Evolutionary conservation across 2,888 invertebrate genomes (phyloP).

Genomic region (Drosophila diplacantha): DNA sequence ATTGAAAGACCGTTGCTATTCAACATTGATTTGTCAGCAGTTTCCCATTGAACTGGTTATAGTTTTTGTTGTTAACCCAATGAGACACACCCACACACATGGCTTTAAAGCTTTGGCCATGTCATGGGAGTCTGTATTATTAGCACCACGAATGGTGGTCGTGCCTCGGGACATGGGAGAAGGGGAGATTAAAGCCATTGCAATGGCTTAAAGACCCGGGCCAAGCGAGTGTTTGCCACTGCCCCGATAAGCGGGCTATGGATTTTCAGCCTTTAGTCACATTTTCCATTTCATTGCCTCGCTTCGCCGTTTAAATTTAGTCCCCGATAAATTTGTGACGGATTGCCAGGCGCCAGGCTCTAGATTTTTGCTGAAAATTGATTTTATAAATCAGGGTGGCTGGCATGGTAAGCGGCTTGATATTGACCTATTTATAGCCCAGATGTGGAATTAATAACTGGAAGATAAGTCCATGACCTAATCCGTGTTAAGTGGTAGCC

Average conservation of each 20-base stretch:
- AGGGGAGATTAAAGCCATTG: slow-evolving; percentile 23
- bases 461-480: slow-evolving; percentile 5
- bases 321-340: slow-evolving; percentile 32
- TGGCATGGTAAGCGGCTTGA: neutral
- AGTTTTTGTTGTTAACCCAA: slow-evolving; percentile 8
- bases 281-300: slow-evolving; percentile 63
- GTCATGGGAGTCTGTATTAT: slow-evolving; percentile 26
- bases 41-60: slow-evolving; percentile 17
- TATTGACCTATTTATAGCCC: slow-evolving; percentile 17
- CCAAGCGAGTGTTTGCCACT: slow-evolving; percentile 41
- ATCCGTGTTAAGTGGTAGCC: neutral
- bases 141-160: slow-evolving; percentile 9
- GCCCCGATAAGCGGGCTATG: slow-evolving; percentile 63
- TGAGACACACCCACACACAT: slow-evolving; percentile 7
- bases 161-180: neutral
- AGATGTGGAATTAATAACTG: slow-evolving; percentile 5
- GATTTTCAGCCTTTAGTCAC: slow-evolving; percentile 56
- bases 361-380: slow-evolving; percentile 16
- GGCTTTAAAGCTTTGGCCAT: slow-evolving; percentile 35
- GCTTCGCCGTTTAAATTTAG: slow-evolving; percentile 64
- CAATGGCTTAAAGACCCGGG: slow-evolving; percentile 42
- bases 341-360: slow-evolving; percentile 11
- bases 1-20: neutral
- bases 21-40: neutral
- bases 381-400: slow-evolving; percentile 7